Conservation (phyloP, 2,797 vertebrate genomes). For the Cynopterus sphinx region DNA sequence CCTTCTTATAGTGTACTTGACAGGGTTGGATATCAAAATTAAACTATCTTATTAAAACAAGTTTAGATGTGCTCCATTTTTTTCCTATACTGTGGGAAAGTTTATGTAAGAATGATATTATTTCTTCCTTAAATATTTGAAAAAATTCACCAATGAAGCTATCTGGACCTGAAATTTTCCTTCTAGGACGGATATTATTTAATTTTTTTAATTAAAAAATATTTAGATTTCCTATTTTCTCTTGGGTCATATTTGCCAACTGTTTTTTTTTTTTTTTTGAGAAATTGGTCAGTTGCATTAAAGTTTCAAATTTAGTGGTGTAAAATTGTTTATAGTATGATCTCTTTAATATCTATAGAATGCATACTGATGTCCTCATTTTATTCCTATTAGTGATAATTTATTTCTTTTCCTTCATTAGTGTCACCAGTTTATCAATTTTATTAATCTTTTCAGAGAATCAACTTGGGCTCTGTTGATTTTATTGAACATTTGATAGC, state of each 20-base stretch:
- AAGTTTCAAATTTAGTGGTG: neutral
- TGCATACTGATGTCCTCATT: neutral
- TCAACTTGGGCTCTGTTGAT: neutral
- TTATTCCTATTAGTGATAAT: neutral
- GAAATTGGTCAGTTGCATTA: neutral
- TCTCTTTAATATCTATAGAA: neutral
- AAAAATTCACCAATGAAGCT: neutral
- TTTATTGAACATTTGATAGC: neutral
- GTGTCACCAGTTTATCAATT: neutral
- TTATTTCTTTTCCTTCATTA: neutral
- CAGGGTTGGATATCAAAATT: neutral
- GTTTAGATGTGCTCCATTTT: neutral
- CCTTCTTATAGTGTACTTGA: neutral
- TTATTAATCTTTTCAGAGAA: neutral
- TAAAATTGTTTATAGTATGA: neutral
- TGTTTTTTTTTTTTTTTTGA: neutral
- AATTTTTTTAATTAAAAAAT: neutral
- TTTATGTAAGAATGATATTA: neutral
- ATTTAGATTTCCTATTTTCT: slow-evolving; percentile 36
- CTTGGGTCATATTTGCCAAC: neutral
- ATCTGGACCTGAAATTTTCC: neutral
- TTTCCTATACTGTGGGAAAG: neutral
- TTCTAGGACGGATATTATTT: neutral
- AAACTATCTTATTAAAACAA: neutral
- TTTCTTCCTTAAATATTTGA: slow-evolving; percentile 8